These are phyloP conservation scores for Keiferia lycopersicella DNA, from an alignment of 2,888 invertebrate species.

Conservation along the genomic window DNA sequence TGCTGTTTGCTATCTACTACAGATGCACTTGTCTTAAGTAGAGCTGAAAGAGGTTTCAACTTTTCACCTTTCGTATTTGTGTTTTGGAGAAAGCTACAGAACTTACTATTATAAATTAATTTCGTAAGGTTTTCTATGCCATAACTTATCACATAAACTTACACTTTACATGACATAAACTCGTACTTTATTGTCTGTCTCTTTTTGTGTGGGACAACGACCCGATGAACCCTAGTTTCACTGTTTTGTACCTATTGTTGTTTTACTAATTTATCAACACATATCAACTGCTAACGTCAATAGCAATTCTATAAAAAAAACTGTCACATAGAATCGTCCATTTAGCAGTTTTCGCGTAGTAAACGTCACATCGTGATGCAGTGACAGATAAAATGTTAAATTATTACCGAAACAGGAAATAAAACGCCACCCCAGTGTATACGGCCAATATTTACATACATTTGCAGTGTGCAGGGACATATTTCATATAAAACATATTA, in stretches of 20 bases:
- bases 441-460: constrained; percentile 17
- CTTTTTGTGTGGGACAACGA: too few species aligned
- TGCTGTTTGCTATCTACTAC: not conserved
- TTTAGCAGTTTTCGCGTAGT: constrained; percentile 28
- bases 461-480: constrained; percentile 16
- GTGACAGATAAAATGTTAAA: constrained; percentile 26
- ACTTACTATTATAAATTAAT: too few species aligned
- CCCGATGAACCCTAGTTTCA: too few species aligned
- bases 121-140: too few species aligned
- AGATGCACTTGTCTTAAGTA: constrained; percentile 4
- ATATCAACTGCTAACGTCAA: constrained; percentile 9
- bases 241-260: too few species aligned
- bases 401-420: constrained; percentile 26
- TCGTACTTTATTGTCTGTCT: too few species aligned
- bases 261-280: too few species aligned
- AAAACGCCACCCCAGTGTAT: constrained; percentile 20
- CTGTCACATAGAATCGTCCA: constrained; percentile 13
- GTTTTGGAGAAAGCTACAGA: not conserved
- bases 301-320: constrained; percentile 18
- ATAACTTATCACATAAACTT: too few species aligned
- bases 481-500: constrained; percentile 6
- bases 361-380: constrained; percentile 26
- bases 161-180: too few species aligned
- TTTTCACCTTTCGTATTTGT: not conserved
- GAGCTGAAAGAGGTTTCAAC: not conserved